Conservation (phyloP, 92 coral and sea anemone genomes). For the Pocillopora meandrina region DNA sequence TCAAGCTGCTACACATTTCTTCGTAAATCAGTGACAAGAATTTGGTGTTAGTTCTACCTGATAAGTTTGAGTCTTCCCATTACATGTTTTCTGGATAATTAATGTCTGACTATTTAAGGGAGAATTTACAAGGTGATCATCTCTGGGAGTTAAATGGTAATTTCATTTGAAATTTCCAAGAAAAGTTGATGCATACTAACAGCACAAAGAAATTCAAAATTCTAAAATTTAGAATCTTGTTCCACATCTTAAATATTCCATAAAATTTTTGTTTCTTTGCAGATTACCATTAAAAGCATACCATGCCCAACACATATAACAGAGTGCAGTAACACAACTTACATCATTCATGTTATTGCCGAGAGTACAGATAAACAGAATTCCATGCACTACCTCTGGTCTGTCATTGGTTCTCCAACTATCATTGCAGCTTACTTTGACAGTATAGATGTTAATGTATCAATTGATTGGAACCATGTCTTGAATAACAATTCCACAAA, state of each 20-base stretch:
- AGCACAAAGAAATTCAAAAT: too few species aligned
- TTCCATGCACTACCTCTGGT: constrained; percentile 89
- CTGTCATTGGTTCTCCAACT: constrained; percentile 74
- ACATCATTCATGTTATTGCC: constrained; percentile 61
- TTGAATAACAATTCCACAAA: neutral
- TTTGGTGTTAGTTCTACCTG: too few species aligned
- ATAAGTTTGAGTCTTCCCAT: too few species aligned
- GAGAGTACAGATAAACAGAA: constrained; percentile 57
- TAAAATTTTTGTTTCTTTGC: neutral
- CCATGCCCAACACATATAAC: neutral
- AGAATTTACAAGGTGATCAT: too few species aligned
- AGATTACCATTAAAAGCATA: constrained; percentile 24
- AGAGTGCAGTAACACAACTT: neutral
- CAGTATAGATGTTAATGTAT: neutral
- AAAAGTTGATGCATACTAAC: too few species aligned
- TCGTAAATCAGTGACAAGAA: too few species aligned
- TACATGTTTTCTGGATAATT: too few species aligned
- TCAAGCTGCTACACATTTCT: too few species aligned
- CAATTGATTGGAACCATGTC: constrained; percentile 11
- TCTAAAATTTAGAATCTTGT: too few species aligned
- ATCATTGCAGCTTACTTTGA: constrained; percentile 80
- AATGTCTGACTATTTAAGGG: too few species aligned
- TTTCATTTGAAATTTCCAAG: too few species aligned
- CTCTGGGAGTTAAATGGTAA: too few species aligned
- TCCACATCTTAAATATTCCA: neutral